phyloP scores from a whole-genome alignment of 1,140 invertebrate genomes.

The Drosophila sproati region DNA sequence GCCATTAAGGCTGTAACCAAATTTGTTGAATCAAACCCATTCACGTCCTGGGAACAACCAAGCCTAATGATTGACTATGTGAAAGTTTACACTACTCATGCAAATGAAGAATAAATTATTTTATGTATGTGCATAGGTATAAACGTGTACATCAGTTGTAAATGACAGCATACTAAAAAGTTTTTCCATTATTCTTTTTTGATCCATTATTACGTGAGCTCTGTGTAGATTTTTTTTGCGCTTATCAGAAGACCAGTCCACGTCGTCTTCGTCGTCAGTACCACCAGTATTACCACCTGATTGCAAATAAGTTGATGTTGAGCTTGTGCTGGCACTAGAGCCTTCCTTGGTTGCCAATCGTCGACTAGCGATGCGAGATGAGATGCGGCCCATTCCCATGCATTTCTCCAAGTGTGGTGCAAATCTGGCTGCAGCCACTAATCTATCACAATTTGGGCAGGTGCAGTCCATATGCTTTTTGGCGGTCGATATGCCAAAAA shows the following conservation, averaged over 20 bases:
- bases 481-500: slow-evolving; percentile 92
- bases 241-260: slow-evolving; percentile 90
- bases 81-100: slow-evolving; percentile 31
- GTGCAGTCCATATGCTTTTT: slow-evolving; percentile 92
- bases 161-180: slow-evolving; percentile 53
- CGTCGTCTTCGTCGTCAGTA: slow-evolving; percentile 92
- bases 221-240: slow-evolving; percentile 85
- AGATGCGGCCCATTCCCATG: slow-evolving; percentile 96
- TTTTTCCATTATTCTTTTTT: slow-evolving; percentile 84
- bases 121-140: not conserved
- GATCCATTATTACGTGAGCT: slow-evolving; percentile 84
- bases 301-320: slow-evolving; percentile 87
- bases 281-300: slow-evolving; percentile 69
- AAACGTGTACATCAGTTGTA: not conserved
- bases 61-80: slow-evolving; percentile 39
- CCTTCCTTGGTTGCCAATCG: slow-evolving; percentile 90
- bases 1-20: too few species aligned
- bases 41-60: not conserved
- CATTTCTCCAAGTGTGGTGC: slow-evolving; percentile 97
- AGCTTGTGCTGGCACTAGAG: slow-evolving; percentile 63
- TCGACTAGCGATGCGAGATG: slow-evolving; percentile 94
- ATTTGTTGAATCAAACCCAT: not conserved
- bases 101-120: slow-evolving; percentile 6
- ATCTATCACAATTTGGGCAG: slow-evolving; percentile 94
- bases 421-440: slow-evolving; percentile 92